Conservation (phyloP, 1,140 invertebrate species). For the Drosophila ogumai region DNA sequence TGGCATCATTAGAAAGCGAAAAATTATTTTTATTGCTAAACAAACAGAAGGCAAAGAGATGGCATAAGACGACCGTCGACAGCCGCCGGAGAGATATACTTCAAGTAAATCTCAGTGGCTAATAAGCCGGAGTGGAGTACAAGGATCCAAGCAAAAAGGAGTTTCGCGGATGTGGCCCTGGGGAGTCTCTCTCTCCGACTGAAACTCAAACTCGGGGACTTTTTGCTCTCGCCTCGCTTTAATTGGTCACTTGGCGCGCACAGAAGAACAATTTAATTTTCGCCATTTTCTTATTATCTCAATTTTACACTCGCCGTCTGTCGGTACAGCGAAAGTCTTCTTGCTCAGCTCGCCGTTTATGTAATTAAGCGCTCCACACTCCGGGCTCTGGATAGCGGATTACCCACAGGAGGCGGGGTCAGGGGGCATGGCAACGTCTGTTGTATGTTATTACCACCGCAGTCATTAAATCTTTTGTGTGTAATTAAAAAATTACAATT, state of each 20-base stretch:
- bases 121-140: slow-evolving; percentile 23
- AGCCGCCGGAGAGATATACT: slow-evolving; percentile 29
- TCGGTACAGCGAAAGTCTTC: slow-evolving; percentile 19
- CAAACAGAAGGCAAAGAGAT: slow-evolving; percentile 50
- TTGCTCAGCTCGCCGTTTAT: slow-evolving; percentile 52
- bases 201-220: slow-evolving; percentile 37
- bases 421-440: slow-evolving; percentile 44
- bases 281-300: slow-evolving; percentile 79
- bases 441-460: slow-evolving; percentile 73
- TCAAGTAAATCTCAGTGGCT: slow-evolving; percentile 64
- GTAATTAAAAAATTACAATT: slow-evolving; percentile 82
- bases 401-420: background rate
- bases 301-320: slow-evolving; percentile 63
- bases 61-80: background rate
- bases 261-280: slow-evolving; percentile 81
- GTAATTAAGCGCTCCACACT: slow-evolving; percentile 75
- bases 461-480: slow-evolving; percentile 80
- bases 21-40: slow-evolving; percentile 77
- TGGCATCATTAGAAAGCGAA: slow-evolving; percentile 70
- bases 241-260: slow-evolving; percentile 79
- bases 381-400: slow-evolving; percentile 8
- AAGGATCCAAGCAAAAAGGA: slow-evolving; percentile 30
- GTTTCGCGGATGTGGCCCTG: slow-evolving; percentile 24
- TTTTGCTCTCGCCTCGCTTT: slow-evolving; percentile 63
- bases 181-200: slow-evolving; percentile 3